Base-by-base conservation (phyloP, 2,888 invertebrate genomes). In the Acrobasis suavella region DNA sequence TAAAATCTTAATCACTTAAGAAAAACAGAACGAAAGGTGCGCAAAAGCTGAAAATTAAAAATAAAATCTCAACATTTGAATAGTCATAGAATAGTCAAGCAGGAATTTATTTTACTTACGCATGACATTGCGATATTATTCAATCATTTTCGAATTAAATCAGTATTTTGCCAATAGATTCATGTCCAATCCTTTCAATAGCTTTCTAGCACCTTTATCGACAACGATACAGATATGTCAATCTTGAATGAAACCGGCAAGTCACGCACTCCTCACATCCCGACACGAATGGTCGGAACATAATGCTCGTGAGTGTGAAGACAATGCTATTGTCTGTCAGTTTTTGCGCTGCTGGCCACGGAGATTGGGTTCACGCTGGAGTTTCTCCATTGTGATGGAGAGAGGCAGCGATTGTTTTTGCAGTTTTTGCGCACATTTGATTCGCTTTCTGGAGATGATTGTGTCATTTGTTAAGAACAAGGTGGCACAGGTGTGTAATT, bases 221-320 rank as follows among this genome's bases (percentile, higher is more conserved):
- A 1, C 16, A 17, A 39, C 38, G 55, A 39, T 46, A 46, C 46
- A 46, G 46, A 46, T 14, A 46, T 46, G 46, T 46, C 46, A 46
- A 10, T 14, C 52, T 42, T 46, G 12, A 49, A 62, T 56, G 50
- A 50, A 38, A 58, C 3, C 37, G 12, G 42, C 46, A 16, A 52
- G 56, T 56, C 56, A 56, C 16, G 51, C 22, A 12, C 52, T 17
- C 8, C 22, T 56, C 54, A 16, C 56, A 17, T 39, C 42, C 22
- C 6, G 56, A 22, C 22, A 56, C 42, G 46, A 42, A 56, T 16
- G 52, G 6, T 52, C 32, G 14, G 32, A 32, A 52, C 22, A 52
- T 39, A 55, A 55, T 39, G 38, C 64, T 65, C 64, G 66, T 60
- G 65, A 58, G 64, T 62, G 38, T 69, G 78, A 65, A 71, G 56